Evolutionary conservation across 2,113 vertebrate genomes (phyloP).

Genomic region (Lophius piscatorius): DNA sequence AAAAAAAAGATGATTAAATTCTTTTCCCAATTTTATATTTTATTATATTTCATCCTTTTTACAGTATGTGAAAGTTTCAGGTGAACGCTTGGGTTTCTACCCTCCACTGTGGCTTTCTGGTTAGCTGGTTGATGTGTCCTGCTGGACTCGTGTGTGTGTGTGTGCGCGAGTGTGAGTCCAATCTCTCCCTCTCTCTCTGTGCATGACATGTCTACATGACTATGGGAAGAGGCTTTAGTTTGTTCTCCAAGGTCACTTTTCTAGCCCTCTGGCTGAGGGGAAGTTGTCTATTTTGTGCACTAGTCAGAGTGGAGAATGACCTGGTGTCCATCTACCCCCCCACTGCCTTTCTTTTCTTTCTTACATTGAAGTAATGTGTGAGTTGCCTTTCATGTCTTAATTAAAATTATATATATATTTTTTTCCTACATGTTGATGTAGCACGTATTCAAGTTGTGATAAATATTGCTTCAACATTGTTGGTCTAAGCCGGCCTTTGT

Average conservation of each 20-base stretch:
- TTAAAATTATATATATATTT: constrained; percentile 4
- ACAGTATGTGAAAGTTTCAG: constrained; percentile 6
- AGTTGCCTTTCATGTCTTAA: background rate
- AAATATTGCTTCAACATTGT: background rate
- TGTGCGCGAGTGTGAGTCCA: background rate
- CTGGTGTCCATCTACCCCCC: constrained; percentile 8
- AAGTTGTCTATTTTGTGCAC: constrained; percentile 64
- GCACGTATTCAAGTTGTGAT: constrained; percentile 14
- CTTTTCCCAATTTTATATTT: constrained; percentile 7
- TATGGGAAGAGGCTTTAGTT: constrained; percentile 57
- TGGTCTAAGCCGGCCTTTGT: background rate
- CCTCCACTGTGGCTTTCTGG: constrained; percentile 31
- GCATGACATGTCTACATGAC: constrained; percentile 50
- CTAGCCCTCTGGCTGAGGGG: constrained; percentile 53
- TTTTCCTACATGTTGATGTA: constrained; percentile 8
- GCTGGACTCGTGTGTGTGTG: constrained; percentile 1
- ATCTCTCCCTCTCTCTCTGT: constrained; percentile 19
- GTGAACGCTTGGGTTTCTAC: constrained; percentile 8
- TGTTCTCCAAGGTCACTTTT: constrained; percentile 70
- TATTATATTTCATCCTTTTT: constrained; percentile 9
- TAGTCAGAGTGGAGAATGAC: constrained; percentile 51
- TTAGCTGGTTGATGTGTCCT: constrained; percentile 37
- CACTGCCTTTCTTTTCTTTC: constrained; percentile 38
- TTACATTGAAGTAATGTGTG: constrained; percentile 25
- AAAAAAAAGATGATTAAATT: constrained; percentile 22